Conservation (phyloP, 2,113 vertebrate genomes). For the Heterotis niloticus region DNA sequence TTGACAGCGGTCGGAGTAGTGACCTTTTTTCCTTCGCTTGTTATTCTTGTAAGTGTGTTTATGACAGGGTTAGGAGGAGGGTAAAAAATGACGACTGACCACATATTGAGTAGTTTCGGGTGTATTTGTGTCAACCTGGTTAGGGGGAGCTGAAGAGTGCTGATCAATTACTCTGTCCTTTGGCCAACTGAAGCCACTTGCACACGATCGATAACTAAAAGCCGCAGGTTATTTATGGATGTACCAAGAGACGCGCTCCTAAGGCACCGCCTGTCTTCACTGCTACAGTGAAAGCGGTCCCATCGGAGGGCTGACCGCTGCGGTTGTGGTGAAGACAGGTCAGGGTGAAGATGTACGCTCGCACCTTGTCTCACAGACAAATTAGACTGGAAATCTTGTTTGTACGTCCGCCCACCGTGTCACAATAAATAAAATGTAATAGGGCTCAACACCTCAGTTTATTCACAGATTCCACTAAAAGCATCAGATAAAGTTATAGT, state of each 20-base stretch:
- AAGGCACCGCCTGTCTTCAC: neutral
- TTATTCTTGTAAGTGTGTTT: neutral
- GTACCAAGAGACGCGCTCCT: neutral
- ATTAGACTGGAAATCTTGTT: too few relatives aligned
- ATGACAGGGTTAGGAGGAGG: neutral
- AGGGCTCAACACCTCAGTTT: too few relatives aligned
- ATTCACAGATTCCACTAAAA: too few relatives aligned
- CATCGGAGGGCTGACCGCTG: neutral
- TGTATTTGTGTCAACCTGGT: neutral
- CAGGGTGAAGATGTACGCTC: neutral
- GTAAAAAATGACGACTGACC: too few relatives aligned
- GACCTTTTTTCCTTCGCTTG: too few relatives aligned
- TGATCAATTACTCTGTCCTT: constrained; percentile 21
- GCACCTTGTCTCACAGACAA: too few relatives aligned
- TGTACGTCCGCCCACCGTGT: too few relatives aligned
- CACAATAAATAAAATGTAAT: too few relatives aligned
- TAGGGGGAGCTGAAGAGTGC: neutral
- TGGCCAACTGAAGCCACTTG: neutral
- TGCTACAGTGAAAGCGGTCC: neutral
- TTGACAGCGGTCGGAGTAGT: too few relatives aligned
- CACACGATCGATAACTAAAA: constrained; percentile 15
- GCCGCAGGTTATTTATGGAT: constrained; percentile 13
- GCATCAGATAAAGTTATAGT: too few relatives aligned
- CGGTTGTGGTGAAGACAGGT: neutral
- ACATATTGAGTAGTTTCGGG: neutral